These are phyloP conservation scores for Sciurus carolinensis DNA, from an alignment of 2,797 vertebrate species.

Conservation along the genomic window DNA sequence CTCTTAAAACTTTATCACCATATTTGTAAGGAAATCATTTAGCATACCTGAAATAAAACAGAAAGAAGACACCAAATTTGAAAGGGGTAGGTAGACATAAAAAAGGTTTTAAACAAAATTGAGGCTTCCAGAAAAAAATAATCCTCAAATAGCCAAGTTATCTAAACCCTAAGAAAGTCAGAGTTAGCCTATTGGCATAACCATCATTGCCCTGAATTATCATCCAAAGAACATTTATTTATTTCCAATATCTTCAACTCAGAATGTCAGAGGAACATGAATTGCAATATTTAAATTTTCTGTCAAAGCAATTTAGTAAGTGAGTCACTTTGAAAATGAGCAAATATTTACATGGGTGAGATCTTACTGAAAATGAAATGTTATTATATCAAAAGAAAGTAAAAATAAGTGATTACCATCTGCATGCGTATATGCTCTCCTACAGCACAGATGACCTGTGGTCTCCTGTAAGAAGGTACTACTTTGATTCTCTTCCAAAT, in stretches of 20 bases:
- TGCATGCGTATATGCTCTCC: not conserved
- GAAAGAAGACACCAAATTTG: not conserved
- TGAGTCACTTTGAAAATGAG: not conserved
- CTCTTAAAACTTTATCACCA: not conserved
- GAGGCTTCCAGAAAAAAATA: not conserved
- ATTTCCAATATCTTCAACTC: not conserved
- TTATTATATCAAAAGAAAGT: not conserved
- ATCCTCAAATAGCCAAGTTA: not conserved
- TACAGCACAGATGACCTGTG: no score
- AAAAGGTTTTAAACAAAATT: not conserved
- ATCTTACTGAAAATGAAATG: not conserved
- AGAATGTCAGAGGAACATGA: not conserved
- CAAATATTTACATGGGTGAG: not conserved
- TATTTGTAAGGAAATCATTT: slow-evolving; percentile 16
- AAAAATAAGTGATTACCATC: not conserved
- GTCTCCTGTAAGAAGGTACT: not conserved
- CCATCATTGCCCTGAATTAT: not conserved
- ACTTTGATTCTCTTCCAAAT: not conserved
- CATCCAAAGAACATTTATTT: not conserved
- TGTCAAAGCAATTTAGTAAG: not conserved
- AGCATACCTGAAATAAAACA: not conserved
- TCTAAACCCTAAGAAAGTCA: not conserved
- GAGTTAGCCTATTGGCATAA: not conserved
- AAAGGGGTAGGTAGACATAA: not conserved
- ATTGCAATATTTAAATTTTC: not conserved